These are phyloP conservation scores for Anastrepha ludens DNA, from an alignment of 1,140 invertebrate species.

Conservation along the genomic window DNA sequence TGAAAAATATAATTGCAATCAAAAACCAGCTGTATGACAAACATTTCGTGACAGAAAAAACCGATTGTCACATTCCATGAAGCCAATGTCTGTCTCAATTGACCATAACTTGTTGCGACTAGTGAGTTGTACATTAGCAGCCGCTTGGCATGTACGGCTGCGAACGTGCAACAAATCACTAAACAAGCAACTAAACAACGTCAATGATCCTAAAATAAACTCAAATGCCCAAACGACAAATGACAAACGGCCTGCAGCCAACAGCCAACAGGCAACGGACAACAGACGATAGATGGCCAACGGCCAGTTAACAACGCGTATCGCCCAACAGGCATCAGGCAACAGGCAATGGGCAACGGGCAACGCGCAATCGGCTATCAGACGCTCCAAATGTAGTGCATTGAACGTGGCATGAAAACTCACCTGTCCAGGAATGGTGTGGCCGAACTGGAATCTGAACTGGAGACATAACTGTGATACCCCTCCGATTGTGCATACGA, in stretches of 20 bases:
- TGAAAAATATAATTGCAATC: neutral
- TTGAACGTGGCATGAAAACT: constrained; percentile 57
- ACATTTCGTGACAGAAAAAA: neutral
- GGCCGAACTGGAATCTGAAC: constrained; percentile 84
- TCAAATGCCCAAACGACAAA: constrained; percentile 26
- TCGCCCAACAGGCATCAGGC: too few species aligned
- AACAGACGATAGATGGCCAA: neutral
- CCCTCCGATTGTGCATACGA: constrained; percentile 88
- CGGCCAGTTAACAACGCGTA: too few species aligned
- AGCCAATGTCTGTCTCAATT: neutral
- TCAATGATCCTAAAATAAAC: constrained; percentile 46
- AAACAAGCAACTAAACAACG: constrained; percentile 30
- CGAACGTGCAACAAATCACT: constrained; percentile 48
- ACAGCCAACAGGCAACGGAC: neutral
- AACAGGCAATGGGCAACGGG: neutral
- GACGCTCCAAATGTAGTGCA: neutral
- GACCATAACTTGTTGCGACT: neutral
- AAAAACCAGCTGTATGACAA: neutral
- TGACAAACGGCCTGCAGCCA: constrained; percentile 26
- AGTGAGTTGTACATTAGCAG: neutral
- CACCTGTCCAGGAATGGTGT: constrained; percentile 87
- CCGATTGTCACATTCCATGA: constrained; percentile 30
- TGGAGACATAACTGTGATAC: constrained; percentile 88
- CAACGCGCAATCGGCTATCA: neutral
- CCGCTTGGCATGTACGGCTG: neutral